Evolutionary conservation across 2,113 vertebrate species (phyloP).

Genomic region (Gorilla gorilla): DNA sequence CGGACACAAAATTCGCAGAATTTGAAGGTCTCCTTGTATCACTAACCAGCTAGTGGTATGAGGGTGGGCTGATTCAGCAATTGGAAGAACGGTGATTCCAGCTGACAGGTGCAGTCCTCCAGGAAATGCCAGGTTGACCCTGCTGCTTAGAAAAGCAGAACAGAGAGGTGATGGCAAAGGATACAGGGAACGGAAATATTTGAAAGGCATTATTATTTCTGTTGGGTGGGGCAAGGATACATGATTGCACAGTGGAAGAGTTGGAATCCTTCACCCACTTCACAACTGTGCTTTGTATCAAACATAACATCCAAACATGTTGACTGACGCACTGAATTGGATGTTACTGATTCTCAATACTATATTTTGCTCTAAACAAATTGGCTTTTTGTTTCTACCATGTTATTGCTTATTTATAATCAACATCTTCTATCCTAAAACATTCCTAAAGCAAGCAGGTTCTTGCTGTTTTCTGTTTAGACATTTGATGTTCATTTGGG

Average conservation of each 20-base stretch:
- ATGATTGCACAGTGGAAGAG: not conserved
- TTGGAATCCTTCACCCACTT: not conserved
- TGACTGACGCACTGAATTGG: not conserved
- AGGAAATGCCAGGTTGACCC: conserved; percentile 63
- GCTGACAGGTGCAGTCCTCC: not conserved
- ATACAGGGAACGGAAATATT: not conserved
- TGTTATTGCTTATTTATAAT: conserved; percentile 51
- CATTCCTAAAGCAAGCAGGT: conserved; percentile 40
- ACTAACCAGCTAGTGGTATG: not conserved
- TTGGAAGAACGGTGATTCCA: not conserved
- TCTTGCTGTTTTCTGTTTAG: conserved; percentile 46
- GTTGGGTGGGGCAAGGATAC: not conserved
- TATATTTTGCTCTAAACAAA: conserved; percentile 47
- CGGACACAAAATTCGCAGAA: conserved; percentile 13
- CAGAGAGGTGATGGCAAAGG: conserved; percentile 13
- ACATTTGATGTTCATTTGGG: conserved; percentile 29
- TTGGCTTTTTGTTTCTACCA: conserved; percentile 24
- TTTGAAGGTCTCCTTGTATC: conserved; percentile 56
- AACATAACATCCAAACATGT: not conserved
- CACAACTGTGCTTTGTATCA: not conserved
- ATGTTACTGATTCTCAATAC: conserved; percentile 9
- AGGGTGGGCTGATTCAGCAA: conserved; percentile 60
- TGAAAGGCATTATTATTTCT: not conserved
- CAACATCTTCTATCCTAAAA: conserved; percentile 59
- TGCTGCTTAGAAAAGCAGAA: conserved; percentile 36